Evolutionary conservation across 2,797 vertebrate genomes (phyloP).

Genomic region (Diplodus puntazzo): DNA sequence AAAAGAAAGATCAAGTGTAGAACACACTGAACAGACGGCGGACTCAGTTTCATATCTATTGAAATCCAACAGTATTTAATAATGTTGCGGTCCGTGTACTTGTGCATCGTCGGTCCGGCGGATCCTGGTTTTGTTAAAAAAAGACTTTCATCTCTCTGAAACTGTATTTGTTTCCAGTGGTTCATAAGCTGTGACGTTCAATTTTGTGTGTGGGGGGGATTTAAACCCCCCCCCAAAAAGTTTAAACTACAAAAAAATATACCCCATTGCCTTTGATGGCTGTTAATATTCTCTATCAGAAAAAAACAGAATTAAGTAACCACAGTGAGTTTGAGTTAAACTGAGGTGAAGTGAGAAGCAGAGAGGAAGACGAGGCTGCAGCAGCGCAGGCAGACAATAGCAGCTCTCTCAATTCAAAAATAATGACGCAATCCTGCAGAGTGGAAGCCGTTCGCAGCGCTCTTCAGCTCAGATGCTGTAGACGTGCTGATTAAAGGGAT

Average conservation of each 20-base stretch:
- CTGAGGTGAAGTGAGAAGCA: constrained; percentile 35
- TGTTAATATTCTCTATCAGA: constrained; percentile 14
- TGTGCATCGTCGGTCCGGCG: background rate
- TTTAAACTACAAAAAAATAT: constrained; percentile 1
- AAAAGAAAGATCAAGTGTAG: background rate
- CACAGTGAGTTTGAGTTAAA: constrained; percentile 31
- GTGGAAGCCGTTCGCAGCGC: constrained; percentile 44
- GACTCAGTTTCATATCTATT: background rate
- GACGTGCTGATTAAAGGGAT: constrained; percentile 72
- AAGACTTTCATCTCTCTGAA: background rate
- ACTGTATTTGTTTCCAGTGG: background rate
- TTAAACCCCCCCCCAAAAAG: background rate
- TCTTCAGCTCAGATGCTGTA: constrained; percentile 61
- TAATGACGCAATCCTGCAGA: constrained; percentile 63
- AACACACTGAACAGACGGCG: too few species aligned
- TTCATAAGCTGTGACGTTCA: constrained; percentile 18
- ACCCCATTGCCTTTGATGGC: constrained; percentile 2
- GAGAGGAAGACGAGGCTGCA: constrained; percentile 34
- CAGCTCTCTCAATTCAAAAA: constrained; percentile 50
- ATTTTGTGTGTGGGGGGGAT: background rate
- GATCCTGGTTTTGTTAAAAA: background rate
- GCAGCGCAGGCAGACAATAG: constrained; percentile 55
- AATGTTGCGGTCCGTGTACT: background rate
- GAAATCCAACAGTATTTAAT: background rate
- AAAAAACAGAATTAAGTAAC: background rate